A percentile compares a stretch with the other conserved stretches of the same genome.
Evolutionary conservation across 2,888 invertebrate genomes (phyloP).

Genomic region (Perizoma affinitatum): DNA sequence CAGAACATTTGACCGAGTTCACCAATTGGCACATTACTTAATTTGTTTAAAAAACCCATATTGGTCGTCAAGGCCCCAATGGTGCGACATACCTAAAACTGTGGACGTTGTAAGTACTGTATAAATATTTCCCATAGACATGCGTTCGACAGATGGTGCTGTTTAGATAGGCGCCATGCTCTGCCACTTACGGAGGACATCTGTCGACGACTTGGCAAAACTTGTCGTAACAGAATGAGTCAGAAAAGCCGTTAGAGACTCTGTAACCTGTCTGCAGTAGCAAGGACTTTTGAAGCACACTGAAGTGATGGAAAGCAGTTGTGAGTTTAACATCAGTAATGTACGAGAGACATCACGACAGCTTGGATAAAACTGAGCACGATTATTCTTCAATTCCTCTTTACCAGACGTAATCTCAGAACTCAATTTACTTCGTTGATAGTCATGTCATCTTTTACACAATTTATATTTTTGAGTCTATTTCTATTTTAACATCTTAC

Average conservation of each 20-base stretch:
- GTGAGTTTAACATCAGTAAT: too few species aligned
- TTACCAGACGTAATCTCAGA: too few species aligned
- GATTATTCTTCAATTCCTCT: too few species aligned
- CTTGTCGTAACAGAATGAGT: constrained; percentile 31
- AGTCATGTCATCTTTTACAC: too few species aligned
- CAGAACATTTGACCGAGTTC: constrained; percentile 61
- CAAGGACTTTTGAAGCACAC: neutral
- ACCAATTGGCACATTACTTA: constrained; percentile 73
- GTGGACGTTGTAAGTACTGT: constrained; percentile 13
- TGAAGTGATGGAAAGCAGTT: neutral
- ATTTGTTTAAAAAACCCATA: constrained; percentile 75
- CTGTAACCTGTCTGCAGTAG: neutral
- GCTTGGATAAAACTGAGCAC: too few species aligned
- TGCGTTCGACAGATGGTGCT: constrained; percentile 32
- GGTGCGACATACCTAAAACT: constrained; percentile 19
- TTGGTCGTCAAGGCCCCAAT: constrained; percentile 59
- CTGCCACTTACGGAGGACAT: constrained; percentile 21
- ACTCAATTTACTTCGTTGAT: too few species aligned
- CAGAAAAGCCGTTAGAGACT: constrained; percentile 20
- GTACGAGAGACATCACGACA: too few species aligned
- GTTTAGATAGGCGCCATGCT: constrained; percentile 36
- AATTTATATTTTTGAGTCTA: too few species aligned
- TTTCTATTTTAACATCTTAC: too few species aligned
- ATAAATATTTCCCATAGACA: constrained; percentile 40
- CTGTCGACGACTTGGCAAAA: constrained; percentile 22